Evolutionary conservation across 64 coral and sea anemone genomes (phyloP).

Genomic region (Orbicella faveolata): DNA sequence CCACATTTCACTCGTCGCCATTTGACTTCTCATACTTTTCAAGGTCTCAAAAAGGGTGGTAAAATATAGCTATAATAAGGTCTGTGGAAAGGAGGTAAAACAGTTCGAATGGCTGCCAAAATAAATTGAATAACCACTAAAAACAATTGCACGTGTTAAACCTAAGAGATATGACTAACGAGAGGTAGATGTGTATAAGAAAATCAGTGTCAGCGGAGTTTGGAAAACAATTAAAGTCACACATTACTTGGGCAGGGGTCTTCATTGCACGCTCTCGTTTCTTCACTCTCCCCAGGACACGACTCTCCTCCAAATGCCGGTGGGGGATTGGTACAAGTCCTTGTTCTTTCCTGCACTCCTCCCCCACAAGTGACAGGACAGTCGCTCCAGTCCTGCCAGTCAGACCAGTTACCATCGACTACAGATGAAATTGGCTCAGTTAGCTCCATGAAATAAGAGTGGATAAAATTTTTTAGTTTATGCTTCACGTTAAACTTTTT

Average conservation of each 20-base stretch:
- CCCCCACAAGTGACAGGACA: conserved; percentile 31
- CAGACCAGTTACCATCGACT: conserved; percentile 50
- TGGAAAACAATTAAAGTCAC: neutral
- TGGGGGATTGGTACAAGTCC: conserved; percentile 4
- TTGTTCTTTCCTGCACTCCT: neutral
- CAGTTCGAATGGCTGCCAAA: too few species aligned
- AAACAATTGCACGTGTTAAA: too few species aligned
- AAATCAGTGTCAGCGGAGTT: too few species aligned
- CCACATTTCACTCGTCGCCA: too few species aligned
- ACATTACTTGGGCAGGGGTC: conserved; percentile 27
- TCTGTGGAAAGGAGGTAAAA: too few species aligned
- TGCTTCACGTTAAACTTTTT: neutral
- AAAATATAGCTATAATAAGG: too few species aligned
- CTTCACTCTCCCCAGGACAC: neutral
- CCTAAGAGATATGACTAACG: too few species aligned
- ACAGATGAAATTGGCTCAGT: neutral
- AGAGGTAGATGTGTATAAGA: too few species aligned
- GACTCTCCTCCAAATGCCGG: neutral
- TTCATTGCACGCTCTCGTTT: conserved; percentile 17
- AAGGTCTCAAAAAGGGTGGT: too few species aligned
- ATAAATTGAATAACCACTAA: neutral
- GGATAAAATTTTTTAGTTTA: neutral
- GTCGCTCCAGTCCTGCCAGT: conserved; percentile 14
- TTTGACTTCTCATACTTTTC: too few species aligned
- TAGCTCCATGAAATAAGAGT: neutral